A percentile compares a stretch with the other conserved stretches of the same genome.
Evolutionary conservation across 2,888 invertebrate species (phyloP).

Genomic region (Phorcus lineatus): DNA sequence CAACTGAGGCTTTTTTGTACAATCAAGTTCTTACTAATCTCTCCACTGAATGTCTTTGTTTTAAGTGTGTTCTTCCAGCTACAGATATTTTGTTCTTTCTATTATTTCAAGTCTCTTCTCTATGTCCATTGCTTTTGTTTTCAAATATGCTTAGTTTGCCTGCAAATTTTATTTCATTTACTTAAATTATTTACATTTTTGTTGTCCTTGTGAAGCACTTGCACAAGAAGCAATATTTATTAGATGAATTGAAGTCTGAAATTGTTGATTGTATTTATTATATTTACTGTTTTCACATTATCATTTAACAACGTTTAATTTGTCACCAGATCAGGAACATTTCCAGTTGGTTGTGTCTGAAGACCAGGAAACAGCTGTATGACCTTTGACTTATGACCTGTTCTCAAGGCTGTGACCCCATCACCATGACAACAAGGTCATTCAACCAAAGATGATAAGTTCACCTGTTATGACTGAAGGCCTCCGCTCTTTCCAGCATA

Average conservation of each 20-base stretch:
- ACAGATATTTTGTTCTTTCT: too few relatives aligned
- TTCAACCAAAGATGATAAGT: constrained; percentile 18
- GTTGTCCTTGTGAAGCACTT: too few relatives aligned
- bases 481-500: too few relatives aligned
- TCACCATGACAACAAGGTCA: constrained; percentile 24
- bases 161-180: too few relatives aligned
- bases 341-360: constrained; percentile 80
- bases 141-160: too few relatives aligned
- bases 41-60: too few relatives aligned
- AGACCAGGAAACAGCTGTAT: constrained; percentile 80
- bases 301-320: not conserved
- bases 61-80: too few relatives aligned
- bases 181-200: too few relatives aligned
- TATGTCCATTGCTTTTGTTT: too few relatives aligned
- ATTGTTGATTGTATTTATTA: not conserved
- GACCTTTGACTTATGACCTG: constrained; percentile 19
- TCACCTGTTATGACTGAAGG: constrained; percentile 3
- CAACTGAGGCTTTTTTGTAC: too few relatives aligned
- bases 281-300: not conserved
- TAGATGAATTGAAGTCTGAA: not conserved
- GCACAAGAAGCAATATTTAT: not conserved
- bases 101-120: too few relatives aligned
- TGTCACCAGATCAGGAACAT: constrained; percentile 81
- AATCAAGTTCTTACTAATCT: too few relatives aligned
- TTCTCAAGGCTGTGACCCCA: constrained; percentile 17